Conservation (phyloP, 2,888 invertebrate species). For the Lasioglossum zephyrum region DNA sequence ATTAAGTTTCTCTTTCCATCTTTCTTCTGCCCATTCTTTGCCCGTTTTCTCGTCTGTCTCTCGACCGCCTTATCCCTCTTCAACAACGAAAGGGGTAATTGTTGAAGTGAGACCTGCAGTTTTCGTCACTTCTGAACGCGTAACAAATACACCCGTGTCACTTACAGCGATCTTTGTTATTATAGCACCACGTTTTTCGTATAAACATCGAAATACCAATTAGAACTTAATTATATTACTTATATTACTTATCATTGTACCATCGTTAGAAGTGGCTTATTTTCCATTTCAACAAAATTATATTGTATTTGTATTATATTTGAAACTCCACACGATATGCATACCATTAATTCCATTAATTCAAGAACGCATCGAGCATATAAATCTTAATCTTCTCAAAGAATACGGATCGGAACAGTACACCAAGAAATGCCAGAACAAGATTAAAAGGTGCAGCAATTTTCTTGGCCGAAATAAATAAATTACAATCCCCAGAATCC, state of each 20-base stretch:
- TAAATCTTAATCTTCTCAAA: neutral
- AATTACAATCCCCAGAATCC: slow-evolving; percentile 69
- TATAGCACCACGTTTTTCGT: neutral
- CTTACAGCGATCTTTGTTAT: neutral
- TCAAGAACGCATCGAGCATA: neutral
- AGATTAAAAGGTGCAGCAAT: neutral
- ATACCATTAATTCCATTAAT: neutral
- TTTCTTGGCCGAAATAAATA: slow-evolving; percentile 10
- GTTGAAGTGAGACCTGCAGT: slow-evolving; percentile 21
- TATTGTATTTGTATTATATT: too few species aligned
- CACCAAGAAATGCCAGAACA: neutral
- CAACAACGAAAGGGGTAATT: slow-evolving; percentile 29
- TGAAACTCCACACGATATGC: too few species aligned
- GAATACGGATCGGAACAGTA: neutral
- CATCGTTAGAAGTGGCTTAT: neutral
- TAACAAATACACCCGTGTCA: slow-evolving; percentile 12
- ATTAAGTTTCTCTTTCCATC: slow-evolving; percentile 78
- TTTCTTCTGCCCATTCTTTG: slow-evolving; percentile 71
- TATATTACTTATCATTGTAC: neutral
- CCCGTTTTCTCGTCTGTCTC: slow-evolving; percentile 67
- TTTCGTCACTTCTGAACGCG: slow-evolving; percentile 24
- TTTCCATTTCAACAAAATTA: too few species aligned
- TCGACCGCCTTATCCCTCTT: slow-evolving; percentile 54
- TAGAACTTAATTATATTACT: too few species aligned
- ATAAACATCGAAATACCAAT: neutral